phyloP scores from a whole-genome alignment of 2,888 invertebrate species.

The Spodoptera exigua region DNA sequence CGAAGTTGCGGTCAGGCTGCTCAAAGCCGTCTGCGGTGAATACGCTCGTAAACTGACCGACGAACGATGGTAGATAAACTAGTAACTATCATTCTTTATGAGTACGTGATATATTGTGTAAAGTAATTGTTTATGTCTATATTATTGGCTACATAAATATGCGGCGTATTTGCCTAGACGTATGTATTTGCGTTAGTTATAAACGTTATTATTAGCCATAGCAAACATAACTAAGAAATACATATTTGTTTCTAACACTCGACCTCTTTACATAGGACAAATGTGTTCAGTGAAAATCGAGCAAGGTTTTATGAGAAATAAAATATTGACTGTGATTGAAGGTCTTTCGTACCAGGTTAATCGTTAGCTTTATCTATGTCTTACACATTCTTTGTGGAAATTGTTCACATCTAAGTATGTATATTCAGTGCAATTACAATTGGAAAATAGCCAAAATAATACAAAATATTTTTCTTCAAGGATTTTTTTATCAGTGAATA shows the following conservation, averaged over 20 bases:
- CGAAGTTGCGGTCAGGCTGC: slow-evolving; percentile 32
- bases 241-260: slow-evolving; percentile 27
- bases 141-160: slow-evolving; percentile 40
- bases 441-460: slow-evolving; percentile 9
- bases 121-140: slow-evolving; percentile 43
- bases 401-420: background rate
- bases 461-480: too few relatives aligned
- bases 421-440: background rate
- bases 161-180: slow-evolving; percentile 27
- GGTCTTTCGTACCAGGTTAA: background rate
- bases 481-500: background rate
- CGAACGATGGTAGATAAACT: slow-evolving; percentile 27
- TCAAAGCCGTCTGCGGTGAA: slow-evolving; percentile 33
- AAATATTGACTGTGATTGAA: slow-evolving; percentile 14
- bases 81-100: slow-evolving; percentile 33
- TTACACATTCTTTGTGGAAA: too few relatives aligned
- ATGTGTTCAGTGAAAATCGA: slow-evolving; percentile 17
- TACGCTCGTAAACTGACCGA: slow-evolving; percentile 34
- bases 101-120: slow-evolving; percentile 30
- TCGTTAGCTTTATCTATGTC: too few relatives aligned
- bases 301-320: slow-evolving; percentile 19
- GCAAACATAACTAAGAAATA: slow-evolving; percentile 22
- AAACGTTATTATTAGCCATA: slow-evolving; percentile 24
- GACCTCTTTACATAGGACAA: slow-evolving; percentile 23
- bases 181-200: slow-evolving; percentile 28